These are phyloP conservation scores for Clarias fuscus DNA, from an alignment of 2,797 vertebrate genomes.

Conservation along the genomic window DNA sequence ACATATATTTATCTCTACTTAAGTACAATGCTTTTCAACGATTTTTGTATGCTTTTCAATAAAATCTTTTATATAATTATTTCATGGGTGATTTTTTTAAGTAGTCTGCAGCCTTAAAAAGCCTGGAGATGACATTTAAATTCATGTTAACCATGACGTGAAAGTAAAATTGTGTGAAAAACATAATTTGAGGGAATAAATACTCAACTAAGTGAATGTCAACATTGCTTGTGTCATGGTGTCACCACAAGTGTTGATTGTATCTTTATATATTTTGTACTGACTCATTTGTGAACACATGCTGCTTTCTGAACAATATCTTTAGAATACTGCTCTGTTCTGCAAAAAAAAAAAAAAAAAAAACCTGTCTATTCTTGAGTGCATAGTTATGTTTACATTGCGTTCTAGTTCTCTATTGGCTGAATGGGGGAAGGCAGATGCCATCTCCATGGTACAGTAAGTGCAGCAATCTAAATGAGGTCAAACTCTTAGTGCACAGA, in stretches of 20 bases:
- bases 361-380: neutral
- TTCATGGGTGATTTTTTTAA: neutral
- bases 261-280: neutral
- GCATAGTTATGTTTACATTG: neutral
- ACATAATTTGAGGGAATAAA: neutral
- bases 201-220: neutral
- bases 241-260: neutral
- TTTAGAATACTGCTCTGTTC: neutral
- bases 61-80: neutral
- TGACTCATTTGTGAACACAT: neutral
- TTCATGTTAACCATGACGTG: neutral
- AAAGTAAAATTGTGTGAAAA: neutral
- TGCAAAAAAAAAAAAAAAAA: conserved; percentile 4
- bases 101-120: neutral
- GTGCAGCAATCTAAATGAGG: conserved; percentile 11
- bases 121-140: neutral
- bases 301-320: neutral
- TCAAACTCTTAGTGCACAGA: neutral
- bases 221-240: neutral
- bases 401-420: neutral
- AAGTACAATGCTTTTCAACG: neutral
- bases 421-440: neutral
- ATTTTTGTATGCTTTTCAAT: conserved; percentile 5
- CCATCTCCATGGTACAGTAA: neutral
- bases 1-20: neutral